These are phyloP conservation scores for Phyllotis vaccarum DNA, from an alignment of 2,797 vertebrate species.

Conservation along the genomic window DNA sequence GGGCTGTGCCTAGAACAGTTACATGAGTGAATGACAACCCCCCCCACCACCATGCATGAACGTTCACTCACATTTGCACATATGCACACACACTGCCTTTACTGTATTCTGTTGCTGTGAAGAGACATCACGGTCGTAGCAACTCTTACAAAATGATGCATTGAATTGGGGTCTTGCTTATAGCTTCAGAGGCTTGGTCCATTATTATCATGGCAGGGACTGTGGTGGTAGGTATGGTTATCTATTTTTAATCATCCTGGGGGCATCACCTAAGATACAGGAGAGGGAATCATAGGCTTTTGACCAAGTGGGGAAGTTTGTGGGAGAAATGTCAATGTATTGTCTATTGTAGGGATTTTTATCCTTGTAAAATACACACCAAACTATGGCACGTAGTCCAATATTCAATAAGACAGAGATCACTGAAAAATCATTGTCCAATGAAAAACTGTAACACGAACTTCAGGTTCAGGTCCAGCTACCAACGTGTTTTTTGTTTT, in stretches of 20 bases:
- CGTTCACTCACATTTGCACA: accelerated
- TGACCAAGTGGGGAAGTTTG: background rate
- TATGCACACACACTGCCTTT: background rate
- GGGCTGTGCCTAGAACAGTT: background rate
- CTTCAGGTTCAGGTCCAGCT: background rate
- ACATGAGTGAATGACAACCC: accelerated
- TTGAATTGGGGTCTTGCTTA: background rate
- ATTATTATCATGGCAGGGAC: background rate
- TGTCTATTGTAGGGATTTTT: background rate
- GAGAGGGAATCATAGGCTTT: background rate
- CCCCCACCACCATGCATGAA: no score
- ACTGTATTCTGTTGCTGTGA: background rate
- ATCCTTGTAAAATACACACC: background rate
- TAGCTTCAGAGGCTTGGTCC: background rate
- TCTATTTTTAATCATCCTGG: background rate
- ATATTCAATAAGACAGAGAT: background rate
- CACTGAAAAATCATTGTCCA: background rate
- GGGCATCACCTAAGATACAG: background rate
- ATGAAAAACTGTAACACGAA: background rate
- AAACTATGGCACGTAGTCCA: background rate
- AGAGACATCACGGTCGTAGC: background rate
- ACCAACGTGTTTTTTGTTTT: background rate
- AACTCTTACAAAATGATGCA: background rate
- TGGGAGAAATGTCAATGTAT: background rate
- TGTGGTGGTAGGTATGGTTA: no score